Conservation (phyloP, 2,797 vertebrate species). For the Bufotes viridis region DNA sequence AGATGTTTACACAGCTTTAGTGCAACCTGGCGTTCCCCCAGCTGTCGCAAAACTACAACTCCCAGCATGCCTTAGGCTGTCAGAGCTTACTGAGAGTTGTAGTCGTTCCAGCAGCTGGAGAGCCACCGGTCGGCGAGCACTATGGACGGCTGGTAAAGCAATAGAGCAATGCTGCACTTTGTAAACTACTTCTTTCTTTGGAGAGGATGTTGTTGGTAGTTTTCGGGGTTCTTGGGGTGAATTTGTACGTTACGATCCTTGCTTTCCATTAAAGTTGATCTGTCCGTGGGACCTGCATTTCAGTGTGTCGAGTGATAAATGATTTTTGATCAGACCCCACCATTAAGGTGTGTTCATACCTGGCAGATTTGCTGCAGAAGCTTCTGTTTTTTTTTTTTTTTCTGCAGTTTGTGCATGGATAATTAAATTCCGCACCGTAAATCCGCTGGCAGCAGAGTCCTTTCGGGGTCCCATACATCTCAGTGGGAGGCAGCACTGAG, state of each 20-base stretch:
- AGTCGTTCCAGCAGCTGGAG: background rate
- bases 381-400: too few relatives aligned
- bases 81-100: background rate
- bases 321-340: background rate
- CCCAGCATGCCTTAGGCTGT: background rate
- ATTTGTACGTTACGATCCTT: background rate
- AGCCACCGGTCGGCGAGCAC: background rate
- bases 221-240: background rate
- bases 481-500: too few relatives aligned
- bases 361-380: too few relatives aligned
- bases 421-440: too few relatives aligned
- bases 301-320: background rate
- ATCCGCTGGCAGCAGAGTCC: too few relatives aligned
- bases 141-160: background rate
- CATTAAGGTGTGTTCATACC: too few relatives aligned
- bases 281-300: background rate
- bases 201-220: background rate
- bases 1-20: background rate
- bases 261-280: conserved; percentile 24
- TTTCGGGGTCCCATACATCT: too few relatives aligned
- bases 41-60: background rate
- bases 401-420: too few relatives aligned
- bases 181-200: background rate
- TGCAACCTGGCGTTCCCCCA: too few relatives aligned
- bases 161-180: conserved; percentile 23